Evolutionary conservation across 2,113 vertebrate species (phyloP), one percentile per base, ranked within the genome.

Genomic region (Phrynocephalus versicolor): DNA sequence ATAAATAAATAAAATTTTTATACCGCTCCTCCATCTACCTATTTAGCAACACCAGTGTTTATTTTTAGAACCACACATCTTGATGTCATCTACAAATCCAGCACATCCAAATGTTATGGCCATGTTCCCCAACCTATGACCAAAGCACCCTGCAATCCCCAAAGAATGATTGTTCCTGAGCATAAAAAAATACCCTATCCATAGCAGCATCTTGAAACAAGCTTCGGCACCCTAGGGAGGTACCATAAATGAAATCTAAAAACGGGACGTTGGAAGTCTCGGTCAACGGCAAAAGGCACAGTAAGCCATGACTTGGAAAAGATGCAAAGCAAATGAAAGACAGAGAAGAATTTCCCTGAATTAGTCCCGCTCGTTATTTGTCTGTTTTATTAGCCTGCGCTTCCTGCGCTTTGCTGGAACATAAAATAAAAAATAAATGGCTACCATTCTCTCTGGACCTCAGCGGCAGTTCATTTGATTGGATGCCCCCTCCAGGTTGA

Each of bases 241-340:
- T 93, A n/a, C n/a, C n/a, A n/a, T n/a, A 95, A 96, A 95, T 91
- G 94, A 95, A 95, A 96, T 94, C 93, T 89, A 92, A 96, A 95
- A 94, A 94, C 88, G 92, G 93, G 84, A 93, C 93, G 94, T 96
- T 96, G 92, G 95, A 96, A 96, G 95, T 94, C 92, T 94, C 92
- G 92, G 93, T 91, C 95, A 95, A 90, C 94, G 95, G 94, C 95
- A 95, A 96, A 96, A 92, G 88, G 85, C 95, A 91, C 94, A 65
- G 89, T 91, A 90, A 95, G 94, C 41, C 21, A 1, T 81, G 33
- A 41, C 64, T 55, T 35, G 30, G 45, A 51, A 81, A 33, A 33
- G 10, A 6, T 12, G 57, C 16, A 30, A 2, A 16, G 45, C 14
- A 27, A 51, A 93, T 16, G 39, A 87, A 62, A 90, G 85, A 83